Conservation (phyloP, 2,888 invertebrate species). For the Platycheirus albimanus region DNA sequence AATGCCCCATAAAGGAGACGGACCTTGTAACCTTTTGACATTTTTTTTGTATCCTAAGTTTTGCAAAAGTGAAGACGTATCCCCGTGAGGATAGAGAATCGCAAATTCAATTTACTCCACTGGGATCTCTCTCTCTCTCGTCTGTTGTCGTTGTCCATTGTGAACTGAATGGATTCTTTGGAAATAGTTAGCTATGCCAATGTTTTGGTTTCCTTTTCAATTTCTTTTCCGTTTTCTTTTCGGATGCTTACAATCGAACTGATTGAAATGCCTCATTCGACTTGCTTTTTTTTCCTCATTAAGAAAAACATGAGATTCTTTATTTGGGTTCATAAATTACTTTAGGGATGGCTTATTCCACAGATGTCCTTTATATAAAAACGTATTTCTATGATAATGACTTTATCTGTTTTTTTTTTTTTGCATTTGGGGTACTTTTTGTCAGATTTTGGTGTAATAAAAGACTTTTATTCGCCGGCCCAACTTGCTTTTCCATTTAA, state of each 20-base stretch:
- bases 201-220: constrained; percentile 8
- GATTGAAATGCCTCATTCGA: constrained; percentile 43
- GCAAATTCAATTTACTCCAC: constrained; percentile 67
- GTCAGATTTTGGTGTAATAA: too few species aligned
- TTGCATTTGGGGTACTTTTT: too few species aligned
- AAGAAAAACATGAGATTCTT: constrained; percentile 22
- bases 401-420: too few species aligned
- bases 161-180: constrained; percentile 42
- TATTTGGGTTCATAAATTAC: neutral
- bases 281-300: constrained; percentile 32
- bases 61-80: constrained; percentile 41
- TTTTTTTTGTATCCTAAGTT: constrained; percentile 29
- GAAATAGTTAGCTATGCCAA: constrained; percentile 30
- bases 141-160: neutral
- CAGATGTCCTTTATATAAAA: too few species aligned
- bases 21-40: constrained; percentile 34
- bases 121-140: constrained; percentile 19
- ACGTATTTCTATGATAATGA: too few species aligned
- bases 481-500: too few species aligned
- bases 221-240: neutral
- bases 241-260: constrained; percentile 49
- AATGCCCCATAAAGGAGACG: neutral
- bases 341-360: too few species aligned
- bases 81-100: constrained; percentile 55
- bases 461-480: too few species aligned